Evolutionary conservation across 2,797 vertebrate genomes (phyloP), one percentile per base, ranked within the genome.

Genomic region (Sorex maritimensis): DNA sequence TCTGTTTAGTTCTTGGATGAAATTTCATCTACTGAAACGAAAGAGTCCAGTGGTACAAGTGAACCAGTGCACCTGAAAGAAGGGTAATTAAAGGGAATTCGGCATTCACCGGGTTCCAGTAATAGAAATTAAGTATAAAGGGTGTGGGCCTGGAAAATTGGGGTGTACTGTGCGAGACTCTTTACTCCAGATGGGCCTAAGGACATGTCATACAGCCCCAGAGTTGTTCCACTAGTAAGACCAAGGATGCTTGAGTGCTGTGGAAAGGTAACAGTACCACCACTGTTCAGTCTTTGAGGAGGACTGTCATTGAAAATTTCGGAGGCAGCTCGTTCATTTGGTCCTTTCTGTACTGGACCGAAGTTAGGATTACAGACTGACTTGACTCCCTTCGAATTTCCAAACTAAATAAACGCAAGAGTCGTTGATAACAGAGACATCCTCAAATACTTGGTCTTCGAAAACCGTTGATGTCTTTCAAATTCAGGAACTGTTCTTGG

Each of bases 41-140:
- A 99, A 96, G 99, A 99, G 94, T 99, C 99, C 90, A 99, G 98
- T 92, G 99, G 99, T 73, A 97, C 99, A 44, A 99, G 99, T 80
- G 99, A 99, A 21, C 98, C 99, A 1, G 98, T 99, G 49, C 99
- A 99, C 93, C 98, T 99, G n/a, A 99, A 99, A 98, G 99, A 99
- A 98, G 99, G 99, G 99, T 99, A 98, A 98, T 89, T 89, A 75
- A 82, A 85, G 81, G 58, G 91, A 90, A 86, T 69, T 55, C 84
- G 52, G 82, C 2, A 15, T 80, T 21, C 71, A n/a, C 88, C 23
- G 1, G 65, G 4, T 92, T 81, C 90, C 84, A 85, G 44, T 95
- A 23, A 26, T 72, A 92, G 74, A 49, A 10, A 19, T 85, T 95
- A 80, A 52, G 82, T 93, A 92, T 67, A 93, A 38, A 81, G 72